These are phyloP conservation scores for Phaethon lepturus DNA, from an alignment of 2,113 vertebrate genomes.

Conservation along the genomic window DNA sequence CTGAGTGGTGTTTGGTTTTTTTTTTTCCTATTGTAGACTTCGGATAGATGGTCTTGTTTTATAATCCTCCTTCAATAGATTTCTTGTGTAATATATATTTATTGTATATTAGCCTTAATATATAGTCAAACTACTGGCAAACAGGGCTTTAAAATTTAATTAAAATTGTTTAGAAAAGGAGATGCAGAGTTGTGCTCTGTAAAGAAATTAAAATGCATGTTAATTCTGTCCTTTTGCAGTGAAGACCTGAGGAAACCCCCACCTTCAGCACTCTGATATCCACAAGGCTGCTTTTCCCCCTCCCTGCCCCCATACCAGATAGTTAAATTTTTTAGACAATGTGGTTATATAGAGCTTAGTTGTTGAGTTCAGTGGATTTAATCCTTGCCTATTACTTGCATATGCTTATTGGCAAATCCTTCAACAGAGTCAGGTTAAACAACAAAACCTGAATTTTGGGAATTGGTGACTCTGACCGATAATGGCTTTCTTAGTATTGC, in stretches of 20 bases:
- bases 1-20: background rate
- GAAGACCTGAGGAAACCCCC: background rate
- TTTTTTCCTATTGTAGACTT: background rate
- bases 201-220: background rate
- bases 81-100: background rate
- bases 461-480: background rate
- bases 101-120: background rate
- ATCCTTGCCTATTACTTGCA: background rate
- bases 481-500: background rate
- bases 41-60: background rate
- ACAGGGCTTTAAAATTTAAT: background rate
- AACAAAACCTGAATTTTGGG: background rate
- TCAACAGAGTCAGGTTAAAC: background rate
- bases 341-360: background rate
- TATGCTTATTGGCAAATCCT: background rate
- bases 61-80: background rate
- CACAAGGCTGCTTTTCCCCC: background rate
- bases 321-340: background rate
- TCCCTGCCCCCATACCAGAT: fast-evolving
- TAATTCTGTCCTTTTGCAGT: background rate
- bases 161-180: background rate
- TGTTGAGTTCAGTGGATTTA: background rate
- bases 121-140: background rate
- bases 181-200: background rate
- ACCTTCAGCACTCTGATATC: background rate